These are phyloP conservation scores for Parnassius glacialis DNA, from an alignment of 2,888 invertebrate species.

Conservation along the genomic window DNA sequence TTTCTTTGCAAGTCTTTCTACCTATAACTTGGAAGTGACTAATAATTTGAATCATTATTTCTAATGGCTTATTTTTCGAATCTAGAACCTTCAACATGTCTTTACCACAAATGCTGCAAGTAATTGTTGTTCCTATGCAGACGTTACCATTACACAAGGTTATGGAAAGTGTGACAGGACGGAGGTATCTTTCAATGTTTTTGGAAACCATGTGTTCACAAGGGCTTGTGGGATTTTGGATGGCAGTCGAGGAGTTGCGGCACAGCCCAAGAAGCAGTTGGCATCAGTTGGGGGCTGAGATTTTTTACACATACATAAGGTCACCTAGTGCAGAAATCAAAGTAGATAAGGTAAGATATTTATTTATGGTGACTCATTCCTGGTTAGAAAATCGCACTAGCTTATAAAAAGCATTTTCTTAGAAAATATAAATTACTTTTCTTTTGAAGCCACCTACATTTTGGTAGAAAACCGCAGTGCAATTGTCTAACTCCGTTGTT, in stretches of 20 bases:
- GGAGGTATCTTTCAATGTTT: conserved; percentile 90
- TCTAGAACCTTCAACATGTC: conserved; percentile 6
- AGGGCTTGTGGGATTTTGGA: conserved; percentile 92
- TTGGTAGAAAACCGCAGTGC: too few species aligned
- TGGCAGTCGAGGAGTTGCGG: conserved; percentile 91
- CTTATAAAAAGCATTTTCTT: too few species aligned
- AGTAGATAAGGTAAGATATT: conserved; percentile 84
- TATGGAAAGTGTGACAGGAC: conserved; percentile 88
- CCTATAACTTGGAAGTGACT: too few species aligned
- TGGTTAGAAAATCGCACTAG: too few species aligned
- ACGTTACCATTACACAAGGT: conserved; percentile 86
- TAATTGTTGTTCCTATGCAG: conserved; percentile 57
- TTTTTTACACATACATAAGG: conserved; percentile 93
- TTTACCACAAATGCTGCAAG: too few species aligned
- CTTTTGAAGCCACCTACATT: too few species aligned
- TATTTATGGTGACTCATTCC: too few species aligned
- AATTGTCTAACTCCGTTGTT: too few species aligned
- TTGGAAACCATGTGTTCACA: conserved; percentile 91
- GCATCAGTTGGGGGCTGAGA: conserved; percentile 94
- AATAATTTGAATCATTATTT: too few species aligned
- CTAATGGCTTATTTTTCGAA: neutral
- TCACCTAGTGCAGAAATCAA: conserved; percentile 90
- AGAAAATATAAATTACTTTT: too few species aligned
- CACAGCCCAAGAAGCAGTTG: conserved; percentile 87
- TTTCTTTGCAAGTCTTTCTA: too few species aligned